phyloP scores from a whole-genome alignment of 2,113 vertebrate species.

The Mesocricetus auratus region DNA sequence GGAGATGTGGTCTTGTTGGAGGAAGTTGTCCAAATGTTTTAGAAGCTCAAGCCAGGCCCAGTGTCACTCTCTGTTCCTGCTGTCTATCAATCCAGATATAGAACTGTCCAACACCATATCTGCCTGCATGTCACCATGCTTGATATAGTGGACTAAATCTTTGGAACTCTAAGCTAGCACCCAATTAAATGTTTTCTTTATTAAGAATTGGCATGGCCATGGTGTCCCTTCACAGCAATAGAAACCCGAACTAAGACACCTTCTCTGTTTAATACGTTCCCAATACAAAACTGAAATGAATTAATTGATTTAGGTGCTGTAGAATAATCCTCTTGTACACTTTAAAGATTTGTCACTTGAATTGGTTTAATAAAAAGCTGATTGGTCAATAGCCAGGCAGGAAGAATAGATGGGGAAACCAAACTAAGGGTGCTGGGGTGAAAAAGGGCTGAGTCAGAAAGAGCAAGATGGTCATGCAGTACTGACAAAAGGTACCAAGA shows the following conservation, averaged over 20 bases:
- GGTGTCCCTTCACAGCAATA: background rate
- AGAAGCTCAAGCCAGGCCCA: background rate
- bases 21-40: background rate
- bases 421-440: background rate
- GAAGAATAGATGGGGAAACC: background rate
- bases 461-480: background rate
- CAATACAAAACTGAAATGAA: slow-evolving; percentile 53
- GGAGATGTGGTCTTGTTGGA: background rate
- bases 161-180: background rate
- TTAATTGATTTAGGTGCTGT: background rate
- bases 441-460: background rate
- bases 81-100: background rate
- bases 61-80: background rate
- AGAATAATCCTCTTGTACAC: background rate
- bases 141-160: background rate
- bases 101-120: background rate
- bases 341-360: background rate
- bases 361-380: background rate
- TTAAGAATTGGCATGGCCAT: background rate
- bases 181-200: background rate
- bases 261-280: background rate
- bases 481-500: background rate
- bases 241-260: background rate
- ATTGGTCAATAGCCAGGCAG: background rate
- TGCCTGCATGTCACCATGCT: background rate